Evolutionary conservation across 1,140 invertebrate species (phyloP), one percentile per base, ranked within the genome.

Genomic region (Hermatobates lingyangjiaoensis): DNA sequence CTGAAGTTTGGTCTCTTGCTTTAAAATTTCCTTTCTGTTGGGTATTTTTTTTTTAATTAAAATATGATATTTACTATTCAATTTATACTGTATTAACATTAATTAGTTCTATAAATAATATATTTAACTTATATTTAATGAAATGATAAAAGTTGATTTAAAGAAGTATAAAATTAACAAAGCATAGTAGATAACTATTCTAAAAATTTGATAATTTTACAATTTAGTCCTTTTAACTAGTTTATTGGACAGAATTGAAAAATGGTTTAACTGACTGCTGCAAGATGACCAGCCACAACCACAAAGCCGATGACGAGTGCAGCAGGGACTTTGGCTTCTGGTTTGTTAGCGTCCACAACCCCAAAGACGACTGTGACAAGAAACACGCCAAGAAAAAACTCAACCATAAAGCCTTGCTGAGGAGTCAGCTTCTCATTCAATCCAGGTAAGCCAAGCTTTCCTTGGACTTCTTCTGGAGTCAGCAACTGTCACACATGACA

Each of bases 261-360:
- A n/a, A n/a, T n/a, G n/a, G n/a, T n/a, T 34, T 10, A 34, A 65
- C 73, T 73, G 67, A 92, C 83, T 18, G 83, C 85, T 53, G 82
- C 79, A 48, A 95, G 69, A 66, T 94, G 90, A 30, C 88, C 85
- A 54, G 90, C 69, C 0, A 83, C 82, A 24, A 97, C 82, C 0
- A 86, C 73, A 42, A 95, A 72, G 1, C 90, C 92, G 61, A 95
- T 94, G 50, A 88, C 81, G 7, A 95, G 70, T 0, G 90, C 85
- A 0, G 83, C 87, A 1, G 85, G 81, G 23, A 80, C 77, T 57
- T 82, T 83, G 42, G 83, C 74, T 61, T 90, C 83, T 1, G 71
- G 72, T 54, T 79, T 71, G 56, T 79, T 74, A 28, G 69, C 68
- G 61, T 91, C 87, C 55, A 79, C 81, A 44, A 86, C 88, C 23